phyloP scores from a whole-genome alignment of 2,888 invertebrate species.

The Ormyrus thymus region DNA sequence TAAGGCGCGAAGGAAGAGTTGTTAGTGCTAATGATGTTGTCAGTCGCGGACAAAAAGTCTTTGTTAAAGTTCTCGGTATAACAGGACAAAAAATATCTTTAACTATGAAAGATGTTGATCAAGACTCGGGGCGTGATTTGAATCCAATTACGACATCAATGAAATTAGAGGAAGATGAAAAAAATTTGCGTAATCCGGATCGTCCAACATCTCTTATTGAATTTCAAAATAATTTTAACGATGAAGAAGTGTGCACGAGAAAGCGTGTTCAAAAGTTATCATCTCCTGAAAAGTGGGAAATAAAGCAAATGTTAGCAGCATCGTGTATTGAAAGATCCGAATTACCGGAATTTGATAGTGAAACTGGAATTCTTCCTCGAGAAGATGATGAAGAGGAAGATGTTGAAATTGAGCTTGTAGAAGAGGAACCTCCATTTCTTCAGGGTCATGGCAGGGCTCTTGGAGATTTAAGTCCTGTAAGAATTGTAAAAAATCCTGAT shows the following conservation, averaged over 20 bases:
- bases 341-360: conserved; percentile 97
- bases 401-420: conserved; percentile 97
- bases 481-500: conserved; percentile 99
- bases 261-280: conserved; percentile 94
- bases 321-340: conserved; percentile 83
- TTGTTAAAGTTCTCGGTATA: conserved; percentile 91
- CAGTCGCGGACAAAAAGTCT: conserved; percentile 90
- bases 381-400: conserved; percentile 97
- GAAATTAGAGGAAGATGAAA: conserved; percentile 80
- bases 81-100: conserved; percentile 93
- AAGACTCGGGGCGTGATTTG: conserved; percentile 93
- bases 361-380: conserved; percentile 92
- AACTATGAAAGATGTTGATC: conserved; percentile 98
- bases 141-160: conserved; percentile 87
- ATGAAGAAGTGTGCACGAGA: conserved; percentile 87
- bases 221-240: conserved; percentile 79
- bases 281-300: conserved; percentile 98
- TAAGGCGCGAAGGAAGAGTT: conserved; percentile 94
- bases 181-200: conserved; percentile 92
- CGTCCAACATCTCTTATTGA: conserved; percentile 82
- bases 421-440: conserved; percentile 98
- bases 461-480: conserved; percentile 94
- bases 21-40: conserved; percentile 96
- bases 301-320: conserved; percentile 84
- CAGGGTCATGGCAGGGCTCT: conserved; percentile 93